Conservation (phyloP, 2,888 invertebrate species). For the Mongoloraphidia duomilia region DNA sequence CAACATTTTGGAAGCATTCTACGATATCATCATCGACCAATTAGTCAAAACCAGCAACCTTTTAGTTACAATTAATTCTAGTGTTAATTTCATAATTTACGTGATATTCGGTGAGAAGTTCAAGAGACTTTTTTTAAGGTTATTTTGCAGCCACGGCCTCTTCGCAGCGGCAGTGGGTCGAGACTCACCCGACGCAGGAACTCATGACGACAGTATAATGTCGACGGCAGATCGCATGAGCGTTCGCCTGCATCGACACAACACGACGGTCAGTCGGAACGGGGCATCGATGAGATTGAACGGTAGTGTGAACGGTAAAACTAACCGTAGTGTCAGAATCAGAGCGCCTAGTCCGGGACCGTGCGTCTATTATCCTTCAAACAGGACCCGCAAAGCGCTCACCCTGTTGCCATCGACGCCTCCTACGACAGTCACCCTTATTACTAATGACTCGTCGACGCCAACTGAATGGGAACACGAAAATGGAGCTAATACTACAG, state of each 20-base stretch:
- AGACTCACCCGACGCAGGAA: slow-evolving; percentile 51
- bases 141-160: slow-evolving; percentile 53
- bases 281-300: slow-evolving; percentile 23
- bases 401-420: not conserved
- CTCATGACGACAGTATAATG: slow-evolving; percentile 70
- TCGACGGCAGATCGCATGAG: slow-evolving; percentile 66
- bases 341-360: slow-evolving; percentile 33
- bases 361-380: slow-evolving; percentile 39
- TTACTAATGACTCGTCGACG: not conserved
- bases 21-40: slow-evolving; percentile 46
- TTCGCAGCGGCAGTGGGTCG: slow-evolving; percentile 39
- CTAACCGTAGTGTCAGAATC: slow-evolving; percentile 17
- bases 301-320: slow-evolving; percentile 17
- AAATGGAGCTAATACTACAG: not conserved
- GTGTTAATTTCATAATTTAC: slow-evolving; percentile 95
- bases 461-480: not conserved
- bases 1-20: slow-evolving; percentile 75
- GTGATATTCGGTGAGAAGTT: slow-evolving; percentile 97
- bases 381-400: slow-evolving; percentile 16
- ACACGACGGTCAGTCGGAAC: slow-evolving; percentile 29
- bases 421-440: not conserved
- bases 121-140: slow-evolving; percentile 67
- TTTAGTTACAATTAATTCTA: slow-evolving; percentile 90
- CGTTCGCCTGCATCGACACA: slow-evolving; percentile 45
- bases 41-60: slow-evolving; percentile 77